Evolutionary conservation across 2,888 invertebrate genomes (phyloP).

Genomic region (Drosophila barbarae): DNA sequence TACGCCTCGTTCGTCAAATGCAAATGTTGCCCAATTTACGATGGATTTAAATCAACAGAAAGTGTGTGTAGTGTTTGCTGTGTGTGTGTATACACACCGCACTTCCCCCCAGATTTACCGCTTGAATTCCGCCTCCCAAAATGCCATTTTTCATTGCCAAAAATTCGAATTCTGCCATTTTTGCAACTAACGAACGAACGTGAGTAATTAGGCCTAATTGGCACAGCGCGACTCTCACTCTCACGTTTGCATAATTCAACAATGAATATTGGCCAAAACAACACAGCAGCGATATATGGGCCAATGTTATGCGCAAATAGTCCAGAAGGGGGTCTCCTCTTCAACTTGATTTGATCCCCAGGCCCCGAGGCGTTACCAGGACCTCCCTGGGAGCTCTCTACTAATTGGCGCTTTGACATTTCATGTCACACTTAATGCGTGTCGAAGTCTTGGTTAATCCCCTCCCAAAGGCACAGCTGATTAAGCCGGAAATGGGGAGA

Average conservation of each 20-base stretch:
- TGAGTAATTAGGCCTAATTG: slow-evolving; percentile 52
- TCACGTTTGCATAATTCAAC: slow-evolving; percentile 37
- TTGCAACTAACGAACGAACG: slow-evolving; percentile 35
- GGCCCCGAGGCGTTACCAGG: neutral
- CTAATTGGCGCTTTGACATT: neutral
- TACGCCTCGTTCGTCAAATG: slow-evolving; percentile 12
- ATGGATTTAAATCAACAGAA: slow-evolving; percentile 14
- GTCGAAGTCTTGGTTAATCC: neutral
- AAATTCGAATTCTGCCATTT: slow-evolving; percentile 16
- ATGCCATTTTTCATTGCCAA: neutral
- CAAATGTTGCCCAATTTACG: slow-evolving; percentile 18
- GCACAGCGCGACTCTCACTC: neutral
- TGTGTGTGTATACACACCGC: too few species aligned
- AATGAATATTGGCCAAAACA: slow-evolving; percentile 29
- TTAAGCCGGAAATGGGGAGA: neutral
- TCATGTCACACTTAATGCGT: slow-evolving; percentile 3
- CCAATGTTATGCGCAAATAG: neutral
- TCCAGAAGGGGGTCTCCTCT: neutral
- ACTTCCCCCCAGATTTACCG: neutral
- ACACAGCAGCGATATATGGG: neutral
- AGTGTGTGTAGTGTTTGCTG: neutral
- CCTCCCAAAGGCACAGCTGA: neutral
- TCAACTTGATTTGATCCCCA: slow-evolving; percentile 5
- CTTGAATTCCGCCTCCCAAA: neutral
- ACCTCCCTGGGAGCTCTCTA: neutral